Conservation (phyloP, 1,140 invertebrate species). For the Drosophila albomicans region DNA sequence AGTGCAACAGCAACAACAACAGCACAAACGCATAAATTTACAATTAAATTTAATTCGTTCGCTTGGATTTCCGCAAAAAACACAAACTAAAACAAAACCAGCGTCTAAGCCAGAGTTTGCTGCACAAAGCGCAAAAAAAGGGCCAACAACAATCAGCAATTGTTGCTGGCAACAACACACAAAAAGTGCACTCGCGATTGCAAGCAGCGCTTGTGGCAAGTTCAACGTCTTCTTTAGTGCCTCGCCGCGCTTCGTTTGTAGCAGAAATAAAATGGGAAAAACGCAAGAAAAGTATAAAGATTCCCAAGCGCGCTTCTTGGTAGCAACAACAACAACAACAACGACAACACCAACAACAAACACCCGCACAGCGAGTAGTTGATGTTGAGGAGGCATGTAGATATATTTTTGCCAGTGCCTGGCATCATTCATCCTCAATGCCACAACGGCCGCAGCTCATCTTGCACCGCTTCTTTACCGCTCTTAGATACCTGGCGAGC, state of each 20-base stretch:
- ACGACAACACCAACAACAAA: constrained; percentile 15
- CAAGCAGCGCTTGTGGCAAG: constrained; percentile 60
- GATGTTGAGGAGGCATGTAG: not conserved
- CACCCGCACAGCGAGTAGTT: constrained; percentile 7
- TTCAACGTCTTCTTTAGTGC: constrained; percentile 81
- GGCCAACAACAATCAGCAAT: constrained; percentile 46
- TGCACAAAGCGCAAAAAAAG: constrained; percentile 21
- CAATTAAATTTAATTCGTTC: constrained; percentile 81
- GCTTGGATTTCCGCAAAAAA: constrained; percentile 71
- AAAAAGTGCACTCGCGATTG: constrained; percentile 43
- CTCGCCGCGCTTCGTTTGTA: constrained; percentile 70
- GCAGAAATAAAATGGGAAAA: constrained; percentile 42
- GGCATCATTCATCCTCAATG: constrained; percentile 35
- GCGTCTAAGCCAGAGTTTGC: not conserved
- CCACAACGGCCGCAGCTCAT: constrained; percentile 24
- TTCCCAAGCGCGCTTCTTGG: constrained; percentile 81
- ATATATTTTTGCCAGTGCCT: constrained; percentile 7
- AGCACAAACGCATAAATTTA: constrained; percentile 71
- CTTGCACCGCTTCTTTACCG: constrained; percentile 4
- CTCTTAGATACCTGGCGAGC: constrained; percentile 26
- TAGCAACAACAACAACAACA: constrained; percentile 53
- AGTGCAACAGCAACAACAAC: constrained; percentile 5
- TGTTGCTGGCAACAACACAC: constrained; percentile 12
- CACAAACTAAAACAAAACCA: not conserved
- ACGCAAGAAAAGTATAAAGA: constrained; percentile 32